Evolutionary conservation across 2,797 vertebrate genomes (phyloP).

Genomic region (Avahi laniger): DNA sequence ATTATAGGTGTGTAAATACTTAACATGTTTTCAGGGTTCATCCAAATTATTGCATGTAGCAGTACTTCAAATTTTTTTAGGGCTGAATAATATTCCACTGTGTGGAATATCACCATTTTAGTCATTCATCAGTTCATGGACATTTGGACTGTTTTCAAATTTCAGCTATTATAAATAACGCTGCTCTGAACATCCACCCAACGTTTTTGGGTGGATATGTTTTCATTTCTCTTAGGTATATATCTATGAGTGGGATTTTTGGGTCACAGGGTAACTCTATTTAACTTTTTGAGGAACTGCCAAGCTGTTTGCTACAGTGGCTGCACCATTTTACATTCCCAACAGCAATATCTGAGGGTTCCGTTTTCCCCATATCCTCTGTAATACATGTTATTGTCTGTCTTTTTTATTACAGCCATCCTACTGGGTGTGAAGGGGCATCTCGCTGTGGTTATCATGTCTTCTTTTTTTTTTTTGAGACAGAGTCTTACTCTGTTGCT

Average conservation of each 20-base stretch:
- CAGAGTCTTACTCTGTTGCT: too few species aligned
- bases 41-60: fast-evolving
- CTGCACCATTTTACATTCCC: not conserved
- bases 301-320: not conserved
- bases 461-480: too few species aligned
- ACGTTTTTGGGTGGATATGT: not conserved
- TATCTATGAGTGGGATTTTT: not conserved
- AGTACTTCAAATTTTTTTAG: not conserved
- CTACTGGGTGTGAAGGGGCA: not conserved
- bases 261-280: not conserved
- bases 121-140: not conserved
- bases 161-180: not conserved
- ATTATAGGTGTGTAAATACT: too few species aligned
- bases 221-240: not conserved
- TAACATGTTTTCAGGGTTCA: not conserved
- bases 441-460: not conserved
- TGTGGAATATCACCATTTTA: not conserved
- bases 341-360: not conserved
- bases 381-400: not conserved
- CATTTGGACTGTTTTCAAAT: not conserved
- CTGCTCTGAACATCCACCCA: not conserved
- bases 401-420: not conserved
- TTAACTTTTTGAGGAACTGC: not conserved
- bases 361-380: not conserved
- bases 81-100: not conserved